Evolutionary conservation across 2,113 vertebrate genomes (phyloP).

Genomic region (Pseudopipra pipra): DNA sequence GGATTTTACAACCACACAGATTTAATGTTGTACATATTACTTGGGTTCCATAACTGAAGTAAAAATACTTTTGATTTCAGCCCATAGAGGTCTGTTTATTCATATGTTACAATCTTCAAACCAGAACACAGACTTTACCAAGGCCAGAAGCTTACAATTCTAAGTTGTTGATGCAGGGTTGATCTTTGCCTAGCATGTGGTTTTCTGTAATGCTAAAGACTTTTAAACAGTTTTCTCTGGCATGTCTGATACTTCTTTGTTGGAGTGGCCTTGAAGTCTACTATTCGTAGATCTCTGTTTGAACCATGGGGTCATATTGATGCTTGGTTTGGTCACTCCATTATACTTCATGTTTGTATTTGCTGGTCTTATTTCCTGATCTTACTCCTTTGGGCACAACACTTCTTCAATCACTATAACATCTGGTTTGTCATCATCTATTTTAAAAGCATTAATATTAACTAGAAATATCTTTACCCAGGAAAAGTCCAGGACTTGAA

Average conservation of each 20-base stretch:
- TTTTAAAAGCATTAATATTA: not conserved
- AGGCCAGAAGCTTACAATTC: slow-evolving; percentile 2
- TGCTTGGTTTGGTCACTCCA: not conserved
- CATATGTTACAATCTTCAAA: not conserved
- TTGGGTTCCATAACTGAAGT: slow-evolving; percentile 22
- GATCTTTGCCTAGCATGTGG: slow-evolving; percentile 10
- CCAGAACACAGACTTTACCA: not conserved
- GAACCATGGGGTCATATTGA: not conserved
- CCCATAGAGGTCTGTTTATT: not conserved
- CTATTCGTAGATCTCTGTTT: not conserved
- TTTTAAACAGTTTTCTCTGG: not conserved
- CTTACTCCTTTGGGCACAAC: not conserved
- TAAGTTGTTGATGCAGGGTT: slow-evolving; percentile 13
- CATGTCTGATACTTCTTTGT: slow-evolving; percentile 22
- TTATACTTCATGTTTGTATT: slow-evolving; percentile 3
- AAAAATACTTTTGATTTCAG: slow-evolving; percentile 18
- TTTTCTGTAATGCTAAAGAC: slow-evolving; percentile 29
- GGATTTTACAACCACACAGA: not conserved
- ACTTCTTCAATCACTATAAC: not conserved
- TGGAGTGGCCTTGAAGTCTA: not conserved
- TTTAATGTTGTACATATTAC: slow-evolving; percentile 32
- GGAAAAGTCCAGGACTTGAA: not conserved
- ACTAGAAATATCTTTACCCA: not conserved
- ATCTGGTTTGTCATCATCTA: not conserved
- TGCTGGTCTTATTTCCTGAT: not conserved